Evolutionary conservation across 2,113 vertebrate species (phyloP), one percentile per base, ranked within the genome.

Genomic region (Kryptolebias marmoratus): DNA sequence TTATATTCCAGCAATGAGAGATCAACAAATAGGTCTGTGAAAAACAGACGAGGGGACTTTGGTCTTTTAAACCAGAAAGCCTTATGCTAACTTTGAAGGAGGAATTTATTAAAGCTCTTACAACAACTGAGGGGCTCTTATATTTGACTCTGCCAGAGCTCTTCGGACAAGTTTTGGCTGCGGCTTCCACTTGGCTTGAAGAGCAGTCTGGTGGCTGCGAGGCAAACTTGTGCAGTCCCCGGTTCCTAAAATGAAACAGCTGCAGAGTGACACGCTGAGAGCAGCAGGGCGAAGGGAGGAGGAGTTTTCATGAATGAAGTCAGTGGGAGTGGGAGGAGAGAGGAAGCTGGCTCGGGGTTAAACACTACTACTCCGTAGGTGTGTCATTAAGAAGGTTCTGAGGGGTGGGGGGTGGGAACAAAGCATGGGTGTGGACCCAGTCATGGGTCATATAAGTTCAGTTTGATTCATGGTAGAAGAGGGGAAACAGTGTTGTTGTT

Each of bases 201-300:
- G 74, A 84, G 82, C 77, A 80, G 88, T 87, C 90, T 90, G 85
- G 84, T 88, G 87, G 92, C 89, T 90, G 88, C 75, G 52, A 91
- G 89, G 88, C 84, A 89, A 94, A 91, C 89, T 87, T 91, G 90
- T 91, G 88, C 81, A 94, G 85, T 85, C 87, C 74, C 89, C 67
- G 81, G 82, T 90, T 82, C 78, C 91, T 92, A 94, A 94, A 94
- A 94, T 94, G 93, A 95, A 87, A 64, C 91, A 93, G 93, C 94
- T 94, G 92, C 89, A 90, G 87, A 90, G 85, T 86, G 87, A 90
- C 85, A 88, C 60, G 71, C 39, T 74, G 76, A 77, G 73, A 79
- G 80, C 57, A 54, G 57, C 74, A 66, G 71, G 77, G 64, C 30
- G 63, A 68, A 73, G 68, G 68, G 78, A 83, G 86, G 89, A 77